Evolutionary conservation across 2,888 invertebrate species (phyloP), one percentile per base, ranked within the genome.

Genomic region (Nomada ferruginata): DNA sequence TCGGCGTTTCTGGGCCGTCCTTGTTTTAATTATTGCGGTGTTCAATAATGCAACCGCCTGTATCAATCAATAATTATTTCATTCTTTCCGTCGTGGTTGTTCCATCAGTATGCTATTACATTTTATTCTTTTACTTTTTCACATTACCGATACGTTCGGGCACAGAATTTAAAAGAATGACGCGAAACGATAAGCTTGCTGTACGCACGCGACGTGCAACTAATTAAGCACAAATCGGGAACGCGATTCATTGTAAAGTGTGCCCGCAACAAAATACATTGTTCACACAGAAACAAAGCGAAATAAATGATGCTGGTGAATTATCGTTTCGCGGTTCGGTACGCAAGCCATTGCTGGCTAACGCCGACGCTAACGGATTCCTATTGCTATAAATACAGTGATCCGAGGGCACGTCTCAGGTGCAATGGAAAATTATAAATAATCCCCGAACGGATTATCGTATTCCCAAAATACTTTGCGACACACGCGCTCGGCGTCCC

Each of bases 381-480:
- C 15, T 1, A 0, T 7, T 11, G 23, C 55, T 23, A 42, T 78
- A 78, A 75, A 76, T 61, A 26, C 15, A n/a, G 10, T 23, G 44
- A 42, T 61, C 13, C 59, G 61, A 1, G n/a, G 15, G 18, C 29
- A 53, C 53, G 75, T 77, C 65, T 77, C 66, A 75, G 76, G 76
- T 78, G 66, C 13, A 42, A 36, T 5, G 50, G 13, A 15, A 55
- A 50, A 76, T 72, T 68, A 61, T 50, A 68, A 80, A 78, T 70
- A 61, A 71, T 78, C 66, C 53, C 7, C 61, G 61, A 52, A n/a
- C 42, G 66, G 66, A 70, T 77, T 63, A 71, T 29, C 64, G 74
- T 57, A 61, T 75, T 66, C 75, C 55, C 60, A 18, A 75, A 75
- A 75, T 77, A 61, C 52, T 77, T 76, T 20, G 52, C 66, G 15